Evolutionary conservation across 30 jellyfish, hydroid and myxozoan genomes (phyloP), one percentile per base, ranked within the genome.

Genomic region (Morbakka virulenta): DNA sequence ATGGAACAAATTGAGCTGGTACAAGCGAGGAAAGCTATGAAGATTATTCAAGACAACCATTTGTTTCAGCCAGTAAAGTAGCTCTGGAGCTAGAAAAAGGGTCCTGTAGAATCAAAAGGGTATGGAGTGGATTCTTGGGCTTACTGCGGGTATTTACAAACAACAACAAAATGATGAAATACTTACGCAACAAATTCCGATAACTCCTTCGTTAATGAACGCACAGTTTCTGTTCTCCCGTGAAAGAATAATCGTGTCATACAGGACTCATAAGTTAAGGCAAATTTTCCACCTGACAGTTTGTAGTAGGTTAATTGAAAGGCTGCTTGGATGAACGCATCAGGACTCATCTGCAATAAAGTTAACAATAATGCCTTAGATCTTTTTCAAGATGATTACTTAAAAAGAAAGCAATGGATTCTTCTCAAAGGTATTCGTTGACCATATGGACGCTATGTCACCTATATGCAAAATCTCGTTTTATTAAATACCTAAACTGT

Each of bases 301-400:
- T 85, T 85, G 86, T 23, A 91, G 49, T 91, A 91, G 33, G 98
- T 96, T 90, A 91, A 52, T 57, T 91, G 98, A 84, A 91, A 35
- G 3, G 98, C 98, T 64, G 78, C 69, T 73, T 91, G 98, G 48
- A 91, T 80, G 70, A 47, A 91, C 0, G 98, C 98, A 91, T 91
- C 98, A 14, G 98, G 98, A 62, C 98, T 91, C 96, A 85, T 91
- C 98, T 91, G 61, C 14, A 69, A 78, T n/a, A n/a, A n/a, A n/a
- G n/a, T n/a, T n/a, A n/a, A n/a, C n/a, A n/a, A n/a, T n/a, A n/a
- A n/a, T n/a, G n/a, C n/a, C n/a, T n/a, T n/a, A n/a, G n/a, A n/a
- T n/a, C n/a, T n/a, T n/a, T n/a, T n/a, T n/a, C n/a, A n/a, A n/a
- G n/a, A n/a, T n/a, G n/a, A n/a, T n/a, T n/a, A n/a, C n/a, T n/a